Base-by-base conservation (phyloP, 2,113 vertebrate genomes). In the Anoplopoma fimbria region DNA sequence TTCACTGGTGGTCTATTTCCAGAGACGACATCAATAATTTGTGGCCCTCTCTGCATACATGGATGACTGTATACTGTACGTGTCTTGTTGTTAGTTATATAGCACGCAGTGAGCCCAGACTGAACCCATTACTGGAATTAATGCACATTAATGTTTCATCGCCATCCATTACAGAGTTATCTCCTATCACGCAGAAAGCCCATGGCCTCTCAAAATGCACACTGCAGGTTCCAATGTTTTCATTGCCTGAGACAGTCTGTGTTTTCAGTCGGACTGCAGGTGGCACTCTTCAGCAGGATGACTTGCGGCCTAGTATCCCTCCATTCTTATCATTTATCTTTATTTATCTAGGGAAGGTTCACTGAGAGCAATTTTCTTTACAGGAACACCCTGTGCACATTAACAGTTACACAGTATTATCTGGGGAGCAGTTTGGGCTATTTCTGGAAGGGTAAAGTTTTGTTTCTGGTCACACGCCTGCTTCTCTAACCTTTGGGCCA, bases 1-100 rank as follows among this genome's bases (percentile, higher is more conserved):
- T 31, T 79, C 73, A 42, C 74, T 71, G 58, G 55, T 53, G 61
- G 10, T 81, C 85, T 85, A 79, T 82, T 88, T 90, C 51, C 51
- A 80, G 67, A 78, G 49, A 69, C 57, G 21, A 23, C 86, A 89
- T 93, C 58, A 92, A 93, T 90, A 85, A 91, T 93, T 82, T 82
- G 53, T 86, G 13, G 13, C 14, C 13, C 23, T 38, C 58, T 79
- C 57, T 77, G 63, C 82, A 91, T 77, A 74, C 67, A 72, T 84
- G 60, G 31, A 76, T 65, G 86, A 75, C 74, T 36, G 10, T 75
- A 68, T 82, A 82, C 81, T 77, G 67, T 75, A 31, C 17, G n/a
- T 69, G 29, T 31, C 53, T 47, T 53, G 57, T 76, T 23, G 15
- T 53, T 55, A 47, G 64, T 49, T 63, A 51, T 49, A 65, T 23